Conservation (phyloP, 2,797 vertebrate species). For the Danionella dracula region DNA sequence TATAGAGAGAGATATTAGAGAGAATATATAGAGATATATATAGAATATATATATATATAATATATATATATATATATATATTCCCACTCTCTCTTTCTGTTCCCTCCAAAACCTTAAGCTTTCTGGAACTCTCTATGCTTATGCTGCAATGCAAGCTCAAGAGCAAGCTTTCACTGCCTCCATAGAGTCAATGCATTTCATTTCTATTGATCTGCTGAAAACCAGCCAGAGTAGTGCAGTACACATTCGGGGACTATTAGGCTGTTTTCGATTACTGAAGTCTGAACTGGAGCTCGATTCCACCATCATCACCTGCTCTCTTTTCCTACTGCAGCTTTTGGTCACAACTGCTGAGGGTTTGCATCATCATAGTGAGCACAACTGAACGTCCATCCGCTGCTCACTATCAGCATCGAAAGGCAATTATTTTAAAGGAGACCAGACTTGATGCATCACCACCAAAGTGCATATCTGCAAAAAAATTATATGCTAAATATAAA, state of each 20-base stretch:
- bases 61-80: too few species aligned
- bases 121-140: slow-evolving; percentile 1
- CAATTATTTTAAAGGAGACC: neutral
- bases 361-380: neutral
- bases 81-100: neutral
- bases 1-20: too few species aligned
- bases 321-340: neutral
- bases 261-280: slow-evolving; percentile 7
- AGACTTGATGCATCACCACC: neutral
- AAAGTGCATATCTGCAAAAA: too few species aligned
- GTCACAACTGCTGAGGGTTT: neutral
- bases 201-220: slow-evolving; percentile 22
- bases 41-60: too few species aligned
- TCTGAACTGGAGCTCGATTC: neutral
- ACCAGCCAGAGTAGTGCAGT: neutral
- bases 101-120: slow-evolving; percentile 19
- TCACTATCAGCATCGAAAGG: neutral
- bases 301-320: neutral
- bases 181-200: slow-evolving; percentile 21
- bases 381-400: neutral
- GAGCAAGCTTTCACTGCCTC: slow-evolving; percentile 8
- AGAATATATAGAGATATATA: too few species aligned
- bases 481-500: too few species aligned
- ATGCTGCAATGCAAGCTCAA: neutral
- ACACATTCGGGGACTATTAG: slow-evolving; percentile 14